Base-by-base conservation (phyloP, 2,888 invertebrate genomes). In the Elmis aenea region DNA sequence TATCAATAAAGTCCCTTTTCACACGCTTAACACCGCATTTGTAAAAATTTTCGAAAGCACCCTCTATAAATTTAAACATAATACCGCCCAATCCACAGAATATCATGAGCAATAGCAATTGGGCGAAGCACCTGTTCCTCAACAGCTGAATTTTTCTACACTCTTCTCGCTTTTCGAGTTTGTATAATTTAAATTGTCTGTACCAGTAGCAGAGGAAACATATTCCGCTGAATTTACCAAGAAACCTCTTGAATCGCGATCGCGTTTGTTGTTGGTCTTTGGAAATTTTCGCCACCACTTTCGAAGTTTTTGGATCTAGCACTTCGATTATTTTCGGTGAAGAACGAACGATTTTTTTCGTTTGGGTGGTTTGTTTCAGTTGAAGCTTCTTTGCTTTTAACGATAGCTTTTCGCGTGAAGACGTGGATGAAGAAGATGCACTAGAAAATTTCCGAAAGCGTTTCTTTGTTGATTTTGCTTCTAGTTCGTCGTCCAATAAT, bases 1-100 rank as follows among this genome's bases (percentile, higher is more conserved):
- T 75, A 55, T 90, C 89, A 38, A 92, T 79, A 50, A 92, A 89
- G 63, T 88, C 86, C 3, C 91, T 72, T 59, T 90, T 89, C 0
- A 91, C 87, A 53, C 85, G 75, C 53, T 89, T 86, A 24, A 90
- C 86, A 5, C 88, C 86, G 59, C 89, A 89, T 68, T 92, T 92
- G 67, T 86, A 89, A 45, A 83, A 83, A 42, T 84, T 79, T 59
- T 93, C 92, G 53, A 88, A 84, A 2, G 83, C 79, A 2, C 90
- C 90, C 62, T 94, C 93, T 12, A 85, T 79, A 46, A 83, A 79
- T 46, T 85, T 82, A 55, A 91, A 90, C 54, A 86, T 70, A 28
- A 90, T 72, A 0, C 85, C 90, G 1, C 89, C 90, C 28, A 85
- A 68, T 3, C 90, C 89, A 54, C 85, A 83, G 49, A 83, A 73